Evolutionary conservation across 2,888 invertebrate species (phyloP).

Genomic region (Ophion ventricosus): DNA sequence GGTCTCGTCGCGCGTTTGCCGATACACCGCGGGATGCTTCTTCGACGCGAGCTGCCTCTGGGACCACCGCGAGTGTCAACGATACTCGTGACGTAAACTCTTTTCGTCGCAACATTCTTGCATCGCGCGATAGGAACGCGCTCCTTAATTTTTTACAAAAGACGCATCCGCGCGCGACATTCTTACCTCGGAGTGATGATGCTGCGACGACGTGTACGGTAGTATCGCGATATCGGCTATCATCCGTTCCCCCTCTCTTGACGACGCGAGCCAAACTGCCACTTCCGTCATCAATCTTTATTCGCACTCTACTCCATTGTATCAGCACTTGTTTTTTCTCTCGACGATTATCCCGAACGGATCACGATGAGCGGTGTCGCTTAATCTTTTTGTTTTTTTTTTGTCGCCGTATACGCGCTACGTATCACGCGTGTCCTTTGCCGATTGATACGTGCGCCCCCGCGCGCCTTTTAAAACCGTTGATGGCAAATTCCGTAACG

Average conservation of each 20-base stretch:
- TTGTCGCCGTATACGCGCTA: no score
- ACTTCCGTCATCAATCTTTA: slow-evolving; percentile 20
- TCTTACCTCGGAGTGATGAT: slow-evolving; percentile 60
- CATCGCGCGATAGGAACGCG: neutral
- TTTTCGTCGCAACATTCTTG: neutral
- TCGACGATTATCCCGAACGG: no score
- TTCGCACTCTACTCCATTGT: slow-evolving; percentile 55
- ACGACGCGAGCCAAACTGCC: slow-evolving; percentile 60
- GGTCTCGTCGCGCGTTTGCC: slow-evolving; percentile 55
- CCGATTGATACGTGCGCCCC: neutral
- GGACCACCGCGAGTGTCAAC: neutral
- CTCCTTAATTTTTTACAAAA: neutral
- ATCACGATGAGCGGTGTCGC: no score
- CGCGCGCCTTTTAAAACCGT: no score
- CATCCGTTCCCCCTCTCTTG: slow-evolving; percentile 56
- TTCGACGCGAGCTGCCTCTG: no score
- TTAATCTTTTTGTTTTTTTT: no score
- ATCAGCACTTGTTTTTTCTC: neutral
- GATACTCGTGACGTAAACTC: neutral
- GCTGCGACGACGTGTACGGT: slow-evolving; percentile 35
- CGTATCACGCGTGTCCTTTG: no score
- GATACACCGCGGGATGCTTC: no score
- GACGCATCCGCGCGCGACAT: neutral
- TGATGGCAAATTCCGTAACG: no score
- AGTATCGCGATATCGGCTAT: slow-evolving; percentile 47